Evolutionary conservation across 2,888 invertebrate genomes (phyloP), one percentile per base, ranked within the genome.

Genomic region (Dendrolimus houi): DNA sequence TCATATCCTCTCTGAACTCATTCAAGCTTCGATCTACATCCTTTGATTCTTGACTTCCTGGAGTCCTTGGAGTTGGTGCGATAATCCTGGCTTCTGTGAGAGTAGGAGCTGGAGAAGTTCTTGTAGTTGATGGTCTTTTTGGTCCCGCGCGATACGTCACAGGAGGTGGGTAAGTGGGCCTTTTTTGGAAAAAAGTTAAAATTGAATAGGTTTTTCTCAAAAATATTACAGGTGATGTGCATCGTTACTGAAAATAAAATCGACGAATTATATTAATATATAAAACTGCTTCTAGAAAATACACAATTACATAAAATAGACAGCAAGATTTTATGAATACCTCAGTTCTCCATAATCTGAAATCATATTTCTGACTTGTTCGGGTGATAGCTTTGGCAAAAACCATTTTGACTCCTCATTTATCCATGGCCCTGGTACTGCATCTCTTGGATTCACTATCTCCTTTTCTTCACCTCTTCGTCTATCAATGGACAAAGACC

Each of bases 1-100:
- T 56, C 52, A 71, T 55, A 57, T 70, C 70, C 40, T 71, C 67
- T 47, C 70, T 71, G 13, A 69, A 63, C 8, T 62, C 62, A 41
- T 70, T 68, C 54, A 71, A 64, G 41, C 54, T 57, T 14, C 52
- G 42, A 52, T 61, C 58, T 13, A 59, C 52, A 0, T 57, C 54
- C 17, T 53, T 42, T 10, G 47, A 47, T 9, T 12, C 47, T 47
- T 47, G 9, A 47, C 2, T 47, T 47, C 6, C 47, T 3, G 47
- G 2, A 47, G 7, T 10, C 12, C 47, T 9, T 29, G 29, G 29
- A 12, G 47, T 47, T 47, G 47, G 47, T 47, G 47, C 47, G 6
- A 47, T 12, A 47, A 47, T 47, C 12, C 47, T 47, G 12, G 47
- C 47, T 6, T 47, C 47, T 9, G 47, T 47, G 3, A 47, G 9